A percentile compares a stretch with the other conserved stretches of the same genome.
phyloP scores from a whole-genome alignment of 2,797 vertebrate genomes.

The Dicrostonyx torquatus region DNA sequence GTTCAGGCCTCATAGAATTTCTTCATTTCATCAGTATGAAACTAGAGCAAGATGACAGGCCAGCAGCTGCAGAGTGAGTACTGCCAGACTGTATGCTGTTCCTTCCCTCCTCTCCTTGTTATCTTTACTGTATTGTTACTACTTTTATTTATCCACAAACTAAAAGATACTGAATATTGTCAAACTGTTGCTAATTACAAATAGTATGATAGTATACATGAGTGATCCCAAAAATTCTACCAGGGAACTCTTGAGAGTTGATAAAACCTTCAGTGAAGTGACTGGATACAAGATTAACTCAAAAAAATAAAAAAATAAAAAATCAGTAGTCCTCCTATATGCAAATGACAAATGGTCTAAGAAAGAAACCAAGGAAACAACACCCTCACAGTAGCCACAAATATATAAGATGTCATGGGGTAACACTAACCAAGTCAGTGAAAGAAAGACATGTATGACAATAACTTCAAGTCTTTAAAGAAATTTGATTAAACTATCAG shows the following conservation, averaged over 20 bases:
- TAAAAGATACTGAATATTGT: constrained; percentile 18
- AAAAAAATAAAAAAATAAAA: not conserved
- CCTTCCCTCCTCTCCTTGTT: not conserved
- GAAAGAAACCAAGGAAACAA: not conserved
- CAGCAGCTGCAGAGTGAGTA: not conserved
- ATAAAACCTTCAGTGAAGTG: not conserved
- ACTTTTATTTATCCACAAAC: not conserved
- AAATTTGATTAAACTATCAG: not conserved
- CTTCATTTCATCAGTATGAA: constrained; percentile 51
- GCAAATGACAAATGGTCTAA: not conserved
- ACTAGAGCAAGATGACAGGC: not conserved
- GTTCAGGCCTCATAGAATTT: constrained; percentile 6
- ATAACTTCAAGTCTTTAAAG: not conserved
- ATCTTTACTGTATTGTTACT: constrained; percentile 14
- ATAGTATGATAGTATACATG: not conserved
- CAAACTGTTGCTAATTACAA: not conserved
- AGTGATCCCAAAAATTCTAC: not conserved
- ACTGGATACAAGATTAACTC: not conserved
- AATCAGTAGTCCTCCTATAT: not conserved
- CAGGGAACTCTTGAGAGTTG: not conserved
- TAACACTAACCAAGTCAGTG: not conserved
- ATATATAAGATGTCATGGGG: not conserved
- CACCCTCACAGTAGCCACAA: not conserved
- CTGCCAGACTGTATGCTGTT: not conserved
- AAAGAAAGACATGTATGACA: not conserved